Base-by-base conservation (phyloP, 2,888 invertebrate species). In the Lithophane ornitopus region DNA sequence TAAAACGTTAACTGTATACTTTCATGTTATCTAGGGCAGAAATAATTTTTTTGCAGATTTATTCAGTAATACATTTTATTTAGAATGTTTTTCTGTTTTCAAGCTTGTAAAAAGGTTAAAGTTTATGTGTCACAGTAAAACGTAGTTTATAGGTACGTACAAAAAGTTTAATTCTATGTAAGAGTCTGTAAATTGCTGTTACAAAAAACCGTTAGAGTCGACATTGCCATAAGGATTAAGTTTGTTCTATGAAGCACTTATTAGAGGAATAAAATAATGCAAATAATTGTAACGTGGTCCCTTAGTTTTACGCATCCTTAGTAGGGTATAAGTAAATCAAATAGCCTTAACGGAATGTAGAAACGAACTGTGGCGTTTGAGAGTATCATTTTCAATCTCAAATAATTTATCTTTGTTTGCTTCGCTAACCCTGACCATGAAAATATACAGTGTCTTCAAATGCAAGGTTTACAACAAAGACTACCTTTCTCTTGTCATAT, bases 1-100 rank as follows among this genome's bases (percentile, higher is more conserved):
- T 65, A 62, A 67, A 76, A 14, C 39, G 14, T 67, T 67, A 62
- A 76, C 22, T 34, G 26, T 54, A 61, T 56, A 56, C 49, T 49
- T 70, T 71, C 44, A 58, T 28, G 70, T 49, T 49, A 61, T 69
- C 44, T 59, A 19, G 54, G 28, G 58, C 26, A 62, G n/a, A 65
- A 71, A 82, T 82, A 52, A 62, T 71, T 52, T 73, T 39, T 49
- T 19, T 34, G n/a, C 14, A 62, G 54, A 62, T 82, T 70, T 73
- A 49, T 78, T 62, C 52, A 58, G 14, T 39, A 72, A 78, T 34
- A 56, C 28, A 19, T 65, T 58, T 73, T 11, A 54, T 70, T 70
- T 69, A 46, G 59, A 65, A 69, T 56, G 19, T 39, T 62, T 63
- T 66, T 39, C 26, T 67, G 28, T 56, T 52, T 34, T 34, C 34